These are phyloP conservation scores for Candidula unifasciata DNA, from an alignment of 2,888 invertebrate genomes.

Conservation along the genomic window DNA sequence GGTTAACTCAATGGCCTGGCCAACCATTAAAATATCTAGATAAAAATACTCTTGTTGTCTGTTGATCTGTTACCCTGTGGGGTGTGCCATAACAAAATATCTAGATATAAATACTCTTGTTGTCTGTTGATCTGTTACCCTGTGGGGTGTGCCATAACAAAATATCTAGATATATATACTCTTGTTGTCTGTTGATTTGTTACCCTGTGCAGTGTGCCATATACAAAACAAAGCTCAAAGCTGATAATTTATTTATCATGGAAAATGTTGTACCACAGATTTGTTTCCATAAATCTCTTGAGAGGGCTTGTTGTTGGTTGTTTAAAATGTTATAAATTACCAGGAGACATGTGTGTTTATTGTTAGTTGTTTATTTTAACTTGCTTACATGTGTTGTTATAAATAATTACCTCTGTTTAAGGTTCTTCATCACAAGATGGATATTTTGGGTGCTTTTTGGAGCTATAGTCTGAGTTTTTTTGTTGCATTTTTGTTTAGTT, in stretches of 20 bases:
- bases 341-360: neutral
- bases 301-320: neutral
- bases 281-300: neutral
- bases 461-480: neutral
- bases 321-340: neutral
- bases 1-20: too few species aligned
- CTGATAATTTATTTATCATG: neutral
- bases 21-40: too few species aligned
- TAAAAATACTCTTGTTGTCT: neutral
- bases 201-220: neutral
- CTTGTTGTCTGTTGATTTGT: slow-evolving; percentile 1
- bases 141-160: too few species aligned
- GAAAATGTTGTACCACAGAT: neutral
- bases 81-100: too few species aligned
- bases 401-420: neutral
- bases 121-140: neutral
- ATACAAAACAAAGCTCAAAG: slow-evolving; percentile 1
- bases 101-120: neutral
- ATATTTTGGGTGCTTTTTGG: neutral
- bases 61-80: too few species aligned
- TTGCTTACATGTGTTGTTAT: neutral
- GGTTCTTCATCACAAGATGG: neutral
- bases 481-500: too few species aligned
- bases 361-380: neutral
- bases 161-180: too few species aligned